Conservation (phyloP, 2,113 vertebrate species). For the Tretioscincus oriximinensis region DNA sequence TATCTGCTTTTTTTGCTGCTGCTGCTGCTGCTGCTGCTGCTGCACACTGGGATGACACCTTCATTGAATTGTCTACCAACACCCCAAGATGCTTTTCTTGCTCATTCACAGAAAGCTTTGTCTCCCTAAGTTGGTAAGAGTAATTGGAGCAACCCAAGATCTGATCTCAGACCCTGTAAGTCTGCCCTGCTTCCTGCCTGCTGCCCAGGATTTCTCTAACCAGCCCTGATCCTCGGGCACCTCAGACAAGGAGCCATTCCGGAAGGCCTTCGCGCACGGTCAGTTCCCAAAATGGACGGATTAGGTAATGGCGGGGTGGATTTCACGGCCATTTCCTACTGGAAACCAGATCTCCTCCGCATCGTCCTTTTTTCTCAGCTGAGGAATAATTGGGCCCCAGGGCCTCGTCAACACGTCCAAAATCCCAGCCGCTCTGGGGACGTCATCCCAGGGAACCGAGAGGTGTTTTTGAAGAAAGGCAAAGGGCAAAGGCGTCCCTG, state of each 20-base stretch:
- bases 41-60: too few species aligned
- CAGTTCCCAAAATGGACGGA: neutral
- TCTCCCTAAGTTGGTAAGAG: too few species aligned
- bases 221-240: neutral
- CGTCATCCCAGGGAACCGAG: neutral
- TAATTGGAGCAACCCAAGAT: neutral
- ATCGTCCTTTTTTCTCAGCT: neutral
- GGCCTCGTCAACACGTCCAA: constrained; percentile 10
- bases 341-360: constrained; percentile 12
- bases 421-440: neutral
- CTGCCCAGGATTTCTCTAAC: neutral
- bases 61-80: too few species aligned
- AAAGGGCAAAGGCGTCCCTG: neutral
- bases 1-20: too few species aligned
- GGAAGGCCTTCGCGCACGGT: neutral
- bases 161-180: neutral
- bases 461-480: constrained; percentile 22
- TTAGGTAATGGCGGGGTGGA: neutral
- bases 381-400: neutral
- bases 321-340: constrained; percentile 4
- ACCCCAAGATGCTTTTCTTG: too few species aligned
- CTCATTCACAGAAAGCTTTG: too few species aligned
- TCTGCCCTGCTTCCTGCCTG: too few species aligned
- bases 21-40: too few species aligned
- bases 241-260: neutral